Conservation (phyloP, 2,797 vertebrate genomes). For the Sebastes baramenuke region DNA sequence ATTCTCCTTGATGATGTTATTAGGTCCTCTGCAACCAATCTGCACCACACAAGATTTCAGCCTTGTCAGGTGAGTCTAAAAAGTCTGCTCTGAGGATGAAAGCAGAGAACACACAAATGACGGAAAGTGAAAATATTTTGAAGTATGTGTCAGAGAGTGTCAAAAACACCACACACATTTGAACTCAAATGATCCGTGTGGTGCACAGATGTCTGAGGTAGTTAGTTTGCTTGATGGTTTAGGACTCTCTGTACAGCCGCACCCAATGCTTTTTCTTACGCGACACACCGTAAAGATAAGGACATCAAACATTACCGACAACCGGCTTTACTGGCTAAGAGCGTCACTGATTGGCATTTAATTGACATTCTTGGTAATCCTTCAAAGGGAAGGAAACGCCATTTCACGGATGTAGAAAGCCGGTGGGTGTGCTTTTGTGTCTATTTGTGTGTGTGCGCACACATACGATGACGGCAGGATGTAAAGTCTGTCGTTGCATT, state of each 20-base stretch:
- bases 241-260: background rate
- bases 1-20: slow-evolving; percentile 36
- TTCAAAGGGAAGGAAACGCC: slow-evolving; percentile 54
- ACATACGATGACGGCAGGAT: slow-evolving; percentile 50
- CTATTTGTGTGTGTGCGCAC: background rate
- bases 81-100: slow-evolving; percentile 29
- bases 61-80: background rate
- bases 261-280: background rate
- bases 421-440: slow-evolving; percentile 24
- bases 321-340: background rate
- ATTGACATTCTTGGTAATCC: slow-evolving; percentile 68
- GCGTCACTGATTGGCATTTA: slow-evolving; percentile 57
- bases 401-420: slow-evolving; percentile 33
- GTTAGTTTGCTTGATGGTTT: background rate
- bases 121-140: slow-evolving; percentile 19
- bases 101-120: slow-evolving; percentile 20
- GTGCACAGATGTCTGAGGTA: background rate
- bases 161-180: background rate
- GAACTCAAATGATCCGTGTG: background rate
- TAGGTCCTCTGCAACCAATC: slow-evolving; percentile 2
- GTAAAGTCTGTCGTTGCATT: slow-evolving; percentile 68
- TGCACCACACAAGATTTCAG: background rate
- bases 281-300: background rate
- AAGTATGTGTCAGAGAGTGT: slow-evolving; percentile 16
- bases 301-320: background rate